Evolutionary conservation across 2,888 invertebrate genomes (phyloP).

Genomic region (Drosophila flavopinicola): DNA sequence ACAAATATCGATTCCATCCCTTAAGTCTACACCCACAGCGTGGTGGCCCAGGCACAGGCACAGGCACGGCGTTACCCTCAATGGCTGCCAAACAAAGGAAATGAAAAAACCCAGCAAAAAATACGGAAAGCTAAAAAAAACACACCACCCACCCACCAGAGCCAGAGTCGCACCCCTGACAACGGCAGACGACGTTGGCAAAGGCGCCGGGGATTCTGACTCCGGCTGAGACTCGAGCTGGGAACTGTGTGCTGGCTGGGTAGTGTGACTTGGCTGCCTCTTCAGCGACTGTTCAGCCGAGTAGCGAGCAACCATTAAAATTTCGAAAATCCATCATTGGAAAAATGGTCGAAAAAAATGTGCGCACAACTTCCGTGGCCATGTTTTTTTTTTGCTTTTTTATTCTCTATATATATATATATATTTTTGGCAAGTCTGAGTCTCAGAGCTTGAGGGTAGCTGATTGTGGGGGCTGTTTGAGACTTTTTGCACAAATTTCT

Average conservation of each 20-base stretch:
- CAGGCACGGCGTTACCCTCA: constrained; percentile 65
- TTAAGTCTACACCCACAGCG: constrained; percentile 72
- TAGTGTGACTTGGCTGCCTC: constrained; percentile 44
- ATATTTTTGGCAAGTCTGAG: constrained; percentile 35
- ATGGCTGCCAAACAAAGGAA: constrained; percentile 80
- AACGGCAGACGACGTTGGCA: constrained; percentile 60
- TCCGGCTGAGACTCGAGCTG: constrained; percentile 14
- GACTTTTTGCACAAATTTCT: constrained; percentile 61
- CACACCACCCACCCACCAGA: constrained; percentile 66
- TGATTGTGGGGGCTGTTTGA: background rate
- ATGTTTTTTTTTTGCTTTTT: constrained; percentile 60
- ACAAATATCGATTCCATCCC: constrained; percentile 81
- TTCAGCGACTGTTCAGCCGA: constrained; percentile 81
- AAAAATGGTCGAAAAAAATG: constrained; percentile 77
- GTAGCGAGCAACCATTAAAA: constrained; percentile 83
- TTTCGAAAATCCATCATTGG: constrained; percentile 83
- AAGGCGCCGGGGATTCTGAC: constrained; percentile 44
- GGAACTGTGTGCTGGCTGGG: constrained; percentile 18
- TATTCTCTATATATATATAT: constrained; percentile 22
- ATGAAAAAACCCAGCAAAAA: constrained; percentile 58
- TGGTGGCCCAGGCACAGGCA: constrained; percentile 32
- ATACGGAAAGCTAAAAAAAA: constrained; percentile 52
- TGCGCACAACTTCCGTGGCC: constrained; percentile 72
- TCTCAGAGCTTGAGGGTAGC: constrained; percentile 20
- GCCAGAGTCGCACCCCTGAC: constrained; percentile 48